A percentile compares a stretch with the other conserved stretches of the same genome.
Conservation (phyloP, 2,888 invertebrate genomes). For the Plutella xylostella region DNA sequence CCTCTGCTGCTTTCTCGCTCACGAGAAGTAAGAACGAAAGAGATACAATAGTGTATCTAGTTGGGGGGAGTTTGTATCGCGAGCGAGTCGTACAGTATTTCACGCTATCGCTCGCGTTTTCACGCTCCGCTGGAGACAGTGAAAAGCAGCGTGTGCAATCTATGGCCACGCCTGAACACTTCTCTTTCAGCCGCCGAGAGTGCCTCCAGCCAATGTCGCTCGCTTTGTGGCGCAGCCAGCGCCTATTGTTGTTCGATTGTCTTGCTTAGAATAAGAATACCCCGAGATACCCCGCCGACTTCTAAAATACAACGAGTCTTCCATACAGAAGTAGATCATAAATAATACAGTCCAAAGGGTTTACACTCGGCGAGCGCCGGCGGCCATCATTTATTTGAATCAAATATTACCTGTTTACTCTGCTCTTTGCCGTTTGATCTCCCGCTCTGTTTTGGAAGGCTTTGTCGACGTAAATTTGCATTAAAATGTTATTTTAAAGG, state of each 20-base stretch:
- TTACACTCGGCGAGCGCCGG: too few species aligned
- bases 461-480: too few species aligned
- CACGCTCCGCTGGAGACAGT: conserved; percentile 38
- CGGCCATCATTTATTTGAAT: too few species aligned
- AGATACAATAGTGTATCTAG: not conserved
- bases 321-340: too few species aligned
- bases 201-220: not conserved
- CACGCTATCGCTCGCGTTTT: conserved; percentile 31
- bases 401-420: too few species aligned
- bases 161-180: conserved; percentile 44
- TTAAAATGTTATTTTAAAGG: too few species aligned
- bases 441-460: too few species aligned
- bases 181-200: conserved; percentile 21
- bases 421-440: too few species aligned
- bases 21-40: not conserved
- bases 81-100: conserved; percentile 2
- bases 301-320: too few species aligned
- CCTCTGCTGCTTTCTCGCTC: too few species aligned
- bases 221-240: not conserved
- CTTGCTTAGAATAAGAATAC: not conserved
- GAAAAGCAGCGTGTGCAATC: conserved; percentile 46
- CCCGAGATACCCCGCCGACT: too few species aligned
- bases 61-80: not conserved
- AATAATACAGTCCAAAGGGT: too few species aligned
- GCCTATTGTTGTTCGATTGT: not conserved